phyloP scores from a whole-genome alignment of 2,797 vertebrate genomes.

The Australoheros facetus region DNA sequence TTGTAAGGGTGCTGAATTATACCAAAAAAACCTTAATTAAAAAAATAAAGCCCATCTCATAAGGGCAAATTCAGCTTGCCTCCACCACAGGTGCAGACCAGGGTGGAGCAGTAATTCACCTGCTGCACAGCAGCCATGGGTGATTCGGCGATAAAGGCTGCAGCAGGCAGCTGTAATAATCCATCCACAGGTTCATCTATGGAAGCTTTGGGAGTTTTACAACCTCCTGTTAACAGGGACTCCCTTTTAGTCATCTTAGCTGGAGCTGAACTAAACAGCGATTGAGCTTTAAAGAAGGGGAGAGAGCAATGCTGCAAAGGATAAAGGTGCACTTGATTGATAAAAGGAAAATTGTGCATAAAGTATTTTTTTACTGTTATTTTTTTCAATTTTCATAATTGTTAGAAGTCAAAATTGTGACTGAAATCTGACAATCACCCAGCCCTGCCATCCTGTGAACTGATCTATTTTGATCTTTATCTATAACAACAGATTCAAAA shows the following conservation, averaged over 20 bases:
- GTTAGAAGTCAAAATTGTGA: not conserved
- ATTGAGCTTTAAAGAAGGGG: not conserved
- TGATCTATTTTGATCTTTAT: not conserved
- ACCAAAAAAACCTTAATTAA: not conserved
- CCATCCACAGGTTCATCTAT: not conserved
- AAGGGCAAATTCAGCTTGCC: too few relatives aligned
- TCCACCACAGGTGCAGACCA: not conserved
- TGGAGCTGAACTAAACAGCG: not conserved
- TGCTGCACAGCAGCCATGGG: too few relatives aligned
- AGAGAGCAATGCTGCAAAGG: not conserved
- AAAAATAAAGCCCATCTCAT: too few relatives aligned
- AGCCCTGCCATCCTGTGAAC: not conserved
- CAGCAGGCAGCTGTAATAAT: not conserved
- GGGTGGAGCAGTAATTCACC: not conserved
- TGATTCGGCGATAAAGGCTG: too few relatives aligned
- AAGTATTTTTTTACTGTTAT: too few relatives aligned
- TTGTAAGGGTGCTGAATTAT: not conserved
- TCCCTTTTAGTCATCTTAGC: not conserved
- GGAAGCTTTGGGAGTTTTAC: not conserved
- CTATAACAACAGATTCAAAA: too few relatives aligned
- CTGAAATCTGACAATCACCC: not conserved
- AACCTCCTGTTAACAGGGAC: too few relatives aligned
- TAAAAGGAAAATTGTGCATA: too few relatives aligned
- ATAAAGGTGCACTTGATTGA: too few relatives aligned
- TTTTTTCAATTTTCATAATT: accelerated